Percentiles rank a stretch among this genome's conserved stretches.
phyloP scores from a whole-genome alignment of 2,888 invertebrate species.

The Lepidocyrtoides sp. region DNA sequence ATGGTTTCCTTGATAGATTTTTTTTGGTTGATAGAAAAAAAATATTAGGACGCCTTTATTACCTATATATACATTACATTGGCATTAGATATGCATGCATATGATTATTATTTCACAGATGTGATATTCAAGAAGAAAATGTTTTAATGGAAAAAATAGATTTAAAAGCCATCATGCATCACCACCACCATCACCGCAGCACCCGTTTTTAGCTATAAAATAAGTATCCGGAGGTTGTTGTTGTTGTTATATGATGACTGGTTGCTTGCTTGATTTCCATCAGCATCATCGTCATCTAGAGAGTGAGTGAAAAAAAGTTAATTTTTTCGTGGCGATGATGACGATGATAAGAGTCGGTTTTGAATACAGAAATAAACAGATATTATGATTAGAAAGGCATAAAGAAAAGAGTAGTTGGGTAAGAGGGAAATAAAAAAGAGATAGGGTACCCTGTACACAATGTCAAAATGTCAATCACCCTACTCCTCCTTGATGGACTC shows the following conservation, averaged over 20 bases:
- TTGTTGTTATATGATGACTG: slow-evolving; percentile 41
- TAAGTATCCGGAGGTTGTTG: slow-evolving; percentile 76
- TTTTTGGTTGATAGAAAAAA: slow-evolving; percentile 49
- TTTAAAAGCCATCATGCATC: slow-evolving; percentile 38
- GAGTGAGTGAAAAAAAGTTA: slow-evolving; percentile 50
- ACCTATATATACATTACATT: not conserved
- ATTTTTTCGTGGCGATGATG: slow-evolving; percentile 37
- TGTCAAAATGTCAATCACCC: slow-evolving; percentile 85
- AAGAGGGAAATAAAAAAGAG: slow-evolving; percentile 39
- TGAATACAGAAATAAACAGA: slow-evolving; percentile 39
- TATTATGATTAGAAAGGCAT: slow-evolving; percentile 8
- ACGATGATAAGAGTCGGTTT: slow-evolving; percentile 52
- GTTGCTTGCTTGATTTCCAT: slow-evolving; percentile 49
- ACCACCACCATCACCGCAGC: not conserved
- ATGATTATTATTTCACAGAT: not conserved
- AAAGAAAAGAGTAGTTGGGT: not conserved
- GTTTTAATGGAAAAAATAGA: slow-evolving; percentile 55
- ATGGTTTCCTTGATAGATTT: slow-evolving; percentile 46
- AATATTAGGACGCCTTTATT: slow-evolving; percentile 20
- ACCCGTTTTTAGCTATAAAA: slow-evolving; percentile 56
- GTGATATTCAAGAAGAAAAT: slow-evolving; percentile 24
- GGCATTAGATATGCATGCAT: not conserved
- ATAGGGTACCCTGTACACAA: slow-evolving; percentile 82
- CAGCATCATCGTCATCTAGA: slow-evolving; percentile 14
- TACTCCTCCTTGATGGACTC: slow-evolving; percentile 85